Evolutionary conservation across 2,888 invertebrate species (phyloP).

Genomic region (Metallyticus violacea): DNA sequence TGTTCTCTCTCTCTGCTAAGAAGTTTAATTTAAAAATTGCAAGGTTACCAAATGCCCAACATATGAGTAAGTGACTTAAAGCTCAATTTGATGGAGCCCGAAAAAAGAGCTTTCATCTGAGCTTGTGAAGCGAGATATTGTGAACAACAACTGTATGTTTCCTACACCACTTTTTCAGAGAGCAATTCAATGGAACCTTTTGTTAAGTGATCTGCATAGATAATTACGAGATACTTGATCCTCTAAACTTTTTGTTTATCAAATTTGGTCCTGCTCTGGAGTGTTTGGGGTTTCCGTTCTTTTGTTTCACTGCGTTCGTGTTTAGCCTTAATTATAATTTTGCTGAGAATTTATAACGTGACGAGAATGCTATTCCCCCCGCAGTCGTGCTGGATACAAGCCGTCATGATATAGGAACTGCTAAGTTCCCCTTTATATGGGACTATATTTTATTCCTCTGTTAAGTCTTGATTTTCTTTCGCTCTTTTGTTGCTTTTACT

Average conservation of each 20-base stretch:
- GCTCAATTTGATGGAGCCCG: too few relatives aligned
- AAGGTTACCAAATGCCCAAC: too few relatives aligned
- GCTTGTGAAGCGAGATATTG: not conserved
- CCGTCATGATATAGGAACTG: not conserved
- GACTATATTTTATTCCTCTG: not conserved
- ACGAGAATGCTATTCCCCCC: not conserved
- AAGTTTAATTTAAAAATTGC: too few relatives aligned
- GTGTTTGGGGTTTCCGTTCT: not conserved
- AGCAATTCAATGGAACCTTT: not conserved
- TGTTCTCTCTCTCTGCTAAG: too few relatives aligned
- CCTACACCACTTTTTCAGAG: not conserved
- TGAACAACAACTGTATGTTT: not conserved
- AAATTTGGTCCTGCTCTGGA: not conserved
- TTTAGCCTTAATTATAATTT: not conserved
- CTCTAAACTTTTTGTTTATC: not conserved
- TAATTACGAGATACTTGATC: not conserved
- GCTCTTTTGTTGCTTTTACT: not conserved
- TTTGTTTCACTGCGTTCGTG: not conserved
- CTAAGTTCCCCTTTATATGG: not conserved
- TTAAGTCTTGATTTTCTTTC: not conserved
- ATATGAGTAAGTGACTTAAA: too few relatives aligned
- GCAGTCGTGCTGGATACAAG: not conserved
- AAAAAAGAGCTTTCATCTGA: too few relatives aligned
- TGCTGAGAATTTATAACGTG: not conserved
- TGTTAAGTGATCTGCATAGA: not conserved